A percentile compares a stretch with the other conserved stretches of the same genome.
Evolutionary conservation across 2,888 invertebrate genomes (phyloP).

Genomic region (Heliconius hortense): DNA sequence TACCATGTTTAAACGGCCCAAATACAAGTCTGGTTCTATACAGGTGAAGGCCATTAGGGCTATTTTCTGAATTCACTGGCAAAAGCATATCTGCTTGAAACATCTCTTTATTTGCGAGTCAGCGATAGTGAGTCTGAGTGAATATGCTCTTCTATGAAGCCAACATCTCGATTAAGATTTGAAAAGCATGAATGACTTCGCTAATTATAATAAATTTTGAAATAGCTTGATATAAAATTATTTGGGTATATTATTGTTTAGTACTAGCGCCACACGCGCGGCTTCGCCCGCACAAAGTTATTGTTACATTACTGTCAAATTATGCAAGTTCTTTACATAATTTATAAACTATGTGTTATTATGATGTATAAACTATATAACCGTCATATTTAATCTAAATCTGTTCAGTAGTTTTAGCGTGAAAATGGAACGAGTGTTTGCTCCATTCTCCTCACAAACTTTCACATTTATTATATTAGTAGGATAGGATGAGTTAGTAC

Average conservation of each 20-base stretch:
- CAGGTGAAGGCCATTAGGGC: conserved; percentile 13
- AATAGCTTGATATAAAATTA: neutral
- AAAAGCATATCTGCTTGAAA: conserved; percentile 20
- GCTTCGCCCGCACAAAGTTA: too few relatives aligned
- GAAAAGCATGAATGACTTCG: conserved; percentile 19
- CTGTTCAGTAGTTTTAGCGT: too few relatives aligned
- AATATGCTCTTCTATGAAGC: conserved; percentile 24
- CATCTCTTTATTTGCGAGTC: conserved; percentile 25
- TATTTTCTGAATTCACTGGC: conserved; percentile 15
- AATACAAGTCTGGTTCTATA: conserved; percentile 20
- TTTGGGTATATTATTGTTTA: neutral
- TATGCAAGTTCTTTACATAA: too few relatives aligned
- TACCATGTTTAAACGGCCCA: conserved; percentile 2
- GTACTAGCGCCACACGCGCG: too few relatives aligned
- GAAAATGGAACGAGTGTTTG: too few relatives aligned
- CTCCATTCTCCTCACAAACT: too few relatives aligned
- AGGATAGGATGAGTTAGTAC: too few relatives aligned
- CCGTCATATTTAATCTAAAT: too few relatives aligned
- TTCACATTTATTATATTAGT: too few relatives aligned
- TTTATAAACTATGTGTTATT: too few relatives aligned
- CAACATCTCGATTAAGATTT: conserved; percentile 28
- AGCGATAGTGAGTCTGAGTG: conserved; percentile 12
- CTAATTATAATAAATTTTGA: conserved; percentile 2
- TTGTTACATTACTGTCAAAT: too few relatives aligned
- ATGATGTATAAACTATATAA: too few relatives aligned